Evolutionary conservation across 2,888 invertebrate genomes (phyloP).

Genomic region (Junonia oenone): DNA sequence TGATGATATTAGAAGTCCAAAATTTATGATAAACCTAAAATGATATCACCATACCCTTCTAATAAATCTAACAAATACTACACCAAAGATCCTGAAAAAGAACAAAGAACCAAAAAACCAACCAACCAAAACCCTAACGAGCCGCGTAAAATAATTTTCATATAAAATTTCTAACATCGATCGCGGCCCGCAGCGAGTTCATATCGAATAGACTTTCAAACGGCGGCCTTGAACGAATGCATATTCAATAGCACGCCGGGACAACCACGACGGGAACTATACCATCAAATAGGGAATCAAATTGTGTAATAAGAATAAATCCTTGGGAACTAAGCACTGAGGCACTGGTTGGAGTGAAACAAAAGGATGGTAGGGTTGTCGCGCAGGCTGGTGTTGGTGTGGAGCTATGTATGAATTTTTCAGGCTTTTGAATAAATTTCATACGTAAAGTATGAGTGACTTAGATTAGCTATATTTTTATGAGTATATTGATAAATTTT

Average conservation of each 20-base stretch:
- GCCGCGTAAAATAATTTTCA: not conserved
- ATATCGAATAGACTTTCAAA: slow-evolving; percentile 11
- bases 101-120: too few relatives aligned
- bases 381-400: not conserved
- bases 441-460: too few relatives aligned
- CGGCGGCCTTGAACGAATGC: slow-evolving; percentile 18
- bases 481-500: too few relatives aligned
- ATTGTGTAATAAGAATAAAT: slow-evolving; percentile 19
- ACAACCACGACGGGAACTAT: slow-evolving; percentile 21
- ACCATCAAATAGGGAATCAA: slow-evolving; percentile 13
- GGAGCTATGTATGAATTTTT: too few relatives aligned
- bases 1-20: too few relatives aligned
- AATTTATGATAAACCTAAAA: too few relatives aligned
- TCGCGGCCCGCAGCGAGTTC: not conserved
- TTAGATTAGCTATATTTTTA: too few relatives aligned
- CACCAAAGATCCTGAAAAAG: too few relatives aligned
- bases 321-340: slow-evolving; percentile 25
- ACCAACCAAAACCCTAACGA: not conserved
- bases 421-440: too few relatives aligned
- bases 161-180: slow-evolving; percentile 3
- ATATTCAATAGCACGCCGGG: slow-evolving; percentile 13
- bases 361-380: slow-evolving; percentile 38
- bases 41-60: too few relatives aligned
- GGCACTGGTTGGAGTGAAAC: slow-evolving; percentile 22
- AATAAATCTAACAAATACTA: too few relatives aligned